These are phyloP conservation scores for Drosophila colorata DNA, from an alignment of 2,888 invertebrate species.

Conservation along the genomic window DNA sequence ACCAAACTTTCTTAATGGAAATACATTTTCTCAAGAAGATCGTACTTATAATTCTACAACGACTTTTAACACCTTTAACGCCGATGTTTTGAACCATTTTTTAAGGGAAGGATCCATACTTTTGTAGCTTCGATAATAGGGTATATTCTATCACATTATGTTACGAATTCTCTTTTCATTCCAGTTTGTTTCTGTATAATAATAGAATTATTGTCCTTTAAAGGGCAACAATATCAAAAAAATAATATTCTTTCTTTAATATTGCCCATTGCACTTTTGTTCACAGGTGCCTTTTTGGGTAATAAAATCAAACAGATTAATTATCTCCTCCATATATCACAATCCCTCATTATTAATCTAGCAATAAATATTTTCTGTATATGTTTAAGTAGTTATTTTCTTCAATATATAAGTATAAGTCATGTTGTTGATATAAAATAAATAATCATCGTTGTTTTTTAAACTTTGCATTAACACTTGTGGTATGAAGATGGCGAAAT, in stretches of 20 bases:
- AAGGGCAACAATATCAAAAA: slow-evolving; percentile 13
- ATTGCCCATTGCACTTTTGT: slow-evolving; percentile 41
- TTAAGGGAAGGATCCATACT: slow-evolving; percentile 36
- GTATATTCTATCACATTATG: slow-evolving; percentile 41
- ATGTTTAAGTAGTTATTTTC: slow-evolving; percentile 37
- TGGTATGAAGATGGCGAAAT: too few relatives aligned
- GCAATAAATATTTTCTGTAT: slow-evolving; percentile 56
- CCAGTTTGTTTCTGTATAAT: slow-evolving; percentile 48
- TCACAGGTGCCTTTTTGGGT: slow-evolving; percentile 23
- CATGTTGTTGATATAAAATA: slow-evolving; percentile 19
- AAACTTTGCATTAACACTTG: not conserved
- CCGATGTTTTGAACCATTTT: slow-evolving; percentile 13
- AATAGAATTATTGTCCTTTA: slow-evolving; percentile 41
- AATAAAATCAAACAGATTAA: slow-evolving; percentile 32
- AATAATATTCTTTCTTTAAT: slow-evolving; percentile 30
- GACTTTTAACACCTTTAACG: not conserved
- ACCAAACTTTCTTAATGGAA: slow-evolving; percentile 20
- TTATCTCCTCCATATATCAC: slow-evolving; percentile 36
- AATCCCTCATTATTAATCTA: slow-evolving; percentile 43
- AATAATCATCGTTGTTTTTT: not conserved
- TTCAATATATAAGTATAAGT: slow-evolving; percentile 17
- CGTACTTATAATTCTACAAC: slow-evolving; percentile 7
- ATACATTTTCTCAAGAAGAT: slow-evolving; percentile 13
- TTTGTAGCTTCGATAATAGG: slow-evolving; percentile 50
- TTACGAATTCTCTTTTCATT: slow-evolving; percentile 33